A percentile compares a stretch with the other conserved stretches of the same genome.
phyloP scores from a whole-genome alignment of 1,140 invertebrate genomes.

The Asbolus verrucosus region DNA sequence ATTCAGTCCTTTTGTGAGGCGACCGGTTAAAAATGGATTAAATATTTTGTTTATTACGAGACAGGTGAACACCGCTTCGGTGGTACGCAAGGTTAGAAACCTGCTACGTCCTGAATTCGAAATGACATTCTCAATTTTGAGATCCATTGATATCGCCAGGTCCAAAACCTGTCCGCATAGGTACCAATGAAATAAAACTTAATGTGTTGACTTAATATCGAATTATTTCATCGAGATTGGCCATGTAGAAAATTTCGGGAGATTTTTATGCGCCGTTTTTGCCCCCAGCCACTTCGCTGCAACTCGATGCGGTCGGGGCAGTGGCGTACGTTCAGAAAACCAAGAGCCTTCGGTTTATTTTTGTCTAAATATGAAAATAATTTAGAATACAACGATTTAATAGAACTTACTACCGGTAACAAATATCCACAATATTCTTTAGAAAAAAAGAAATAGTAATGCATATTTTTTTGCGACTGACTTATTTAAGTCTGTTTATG shows the following conservation, averaged over 20 bases:
- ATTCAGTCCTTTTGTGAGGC: not conserved
- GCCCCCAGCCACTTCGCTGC: conserved; percentile 1
- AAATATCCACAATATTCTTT: too few species aligned
- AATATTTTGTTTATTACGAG: conserved; percentile 32
- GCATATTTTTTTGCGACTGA: too few species aligned
- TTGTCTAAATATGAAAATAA: too few species aligned
- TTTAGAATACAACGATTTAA: too few species aligned
- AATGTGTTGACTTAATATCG: conserved; percentile 58
- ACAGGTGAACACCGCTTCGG: conserved; percentile 22
- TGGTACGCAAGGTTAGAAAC: conserved; percentile 39
- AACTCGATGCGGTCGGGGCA: not conserved
- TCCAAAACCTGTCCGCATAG: conserved; percentile 52
- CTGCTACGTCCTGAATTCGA: conserved; percentile 49
- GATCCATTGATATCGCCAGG: conserved; percentile 56
- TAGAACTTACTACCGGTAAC: too few species aligned
- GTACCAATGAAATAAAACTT: conserved; percentile 54
- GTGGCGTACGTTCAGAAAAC: too few species aligned
- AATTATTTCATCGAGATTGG: conserved; percentile 57
- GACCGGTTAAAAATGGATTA: conserved; percentile 12
- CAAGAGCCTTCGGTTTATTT: too few species aligned
- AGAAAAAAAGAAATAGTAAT: too few species aligned
- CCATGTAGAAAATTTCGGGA: conserved; percentile 54
- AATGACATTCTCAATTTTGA: conserved; percentile 53
- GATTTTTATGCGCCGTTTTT: conserved; percentile 48
- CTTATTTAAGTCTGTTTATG: too few species aligned